Percentiles rank a stretch among this genome's conserved stretches.
phyloP scores from a whole-genome alignment of 2,797 vertebrate species.

The Choloepus didactylus region DNA sequence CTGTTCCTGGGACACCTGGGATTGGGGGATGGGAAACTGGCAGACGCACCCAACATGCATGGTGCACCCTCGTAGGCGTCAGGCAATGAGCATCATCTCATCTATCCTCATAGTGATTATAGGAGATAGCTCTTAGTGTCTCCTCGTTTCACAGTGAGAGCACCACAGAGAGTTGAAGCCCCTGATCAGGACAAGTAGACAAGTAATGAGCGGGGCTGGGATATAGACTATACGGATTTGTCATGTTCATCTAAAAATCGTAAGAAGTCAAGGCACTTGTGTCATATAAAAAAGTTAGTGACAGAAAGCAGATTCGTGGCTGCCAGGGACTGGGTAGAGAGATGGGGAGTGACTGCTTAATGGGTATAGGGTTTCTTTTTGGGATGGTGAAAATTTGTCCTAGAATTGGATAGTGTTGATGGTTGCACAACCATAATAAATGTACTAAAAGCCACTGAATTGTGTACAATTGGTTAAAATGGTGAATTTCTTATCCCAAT shows the following conservation, averaged over 20 bases:
- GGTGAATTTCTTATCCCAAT: no score
- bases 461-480: no score
- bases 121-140: not conserved
- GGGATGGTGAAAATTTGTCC: no score
- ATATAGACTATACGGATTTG: constrained; percentile 8
- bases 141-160: not conserved
- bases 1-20: not conserved
- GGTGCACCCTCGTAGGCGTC: not conserved
- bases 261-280: not conserved
- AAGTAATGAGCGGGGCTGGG: not conserved
- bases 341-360: no score
- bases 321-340: no score
- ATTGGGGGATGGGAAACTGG: not conserved
- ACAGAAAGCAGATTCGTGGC: no score
- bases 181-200: not conserved
- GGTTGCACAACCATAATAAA: no score
- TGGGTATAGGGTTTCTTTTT: no score
- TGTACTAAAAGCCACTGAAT: no score
- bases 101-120: not conserved
- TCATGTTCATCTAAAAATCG: constrained; percentile 26
- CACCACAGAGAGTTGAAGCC: not conserved
- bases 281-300: constrained; percentile 28
- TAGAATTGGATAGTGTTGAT: no score
- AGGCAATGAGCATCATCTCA: not conserved
- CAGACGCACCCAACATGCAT: not conserved